Evolutionary conservation across 2,113 vertebrate genomes (phyloP).

Genomic region (Thermophis baileyi): DNA sequence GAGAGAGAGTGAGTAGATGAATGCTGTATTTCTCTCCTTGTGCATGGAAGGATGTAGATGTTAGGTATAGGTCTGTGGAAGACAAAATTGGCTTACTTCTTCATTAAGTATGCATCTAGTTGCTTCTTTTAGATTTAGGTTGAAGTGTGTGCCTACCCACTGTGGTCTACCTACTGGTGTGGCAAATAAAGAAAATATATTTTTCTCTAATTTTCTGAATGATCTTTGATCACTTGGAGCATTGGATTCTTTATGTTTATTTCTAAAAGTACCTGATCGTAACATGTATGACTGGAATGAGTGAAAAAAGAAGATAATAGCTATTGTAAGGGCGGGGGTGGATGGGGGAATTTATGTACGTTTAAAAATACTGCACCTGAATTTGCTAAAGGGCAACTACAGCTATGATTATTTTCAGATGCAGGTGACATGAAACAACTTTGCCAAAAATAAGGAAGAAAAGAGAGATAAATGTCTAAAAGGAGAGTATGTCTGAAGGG

Average conservation of each 20-base stretch:
- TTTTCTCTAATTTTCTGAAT: not conserved
- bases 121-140: not conserved
- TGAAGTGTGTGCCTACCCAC: not conserved
- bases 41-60: not conserved
- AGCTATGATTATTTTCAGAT: slow-evolving; percentile 43
- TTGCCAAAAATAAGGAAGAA: slow-evolving; percentile 27
- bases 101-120: not conserved
- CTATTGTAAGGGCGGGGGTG: not conserved
- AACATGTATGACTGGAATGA: not conserved
- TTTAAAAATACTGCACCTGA: slow-evolving; percentile 42
- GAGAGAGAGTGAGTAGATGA: not conserved
- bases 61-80: not conserved
- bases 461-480: slow-evolving; percentile 52
- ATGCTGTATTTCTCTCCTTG: not conserved
- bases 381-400: slow-evolving; percentile 37
- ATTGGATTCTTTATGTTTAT: not conserved
- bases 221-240: not conserved
- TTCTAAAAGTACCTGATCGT: not conserved
- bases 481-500: slow-evolving; percentile 13
- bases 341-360: slow-evolving; percentile 6
- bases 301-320: not conserved
- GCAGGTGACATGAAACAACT: slow-evolving; percentile 40
- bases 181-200: not conserved
- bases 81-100: not conserved
- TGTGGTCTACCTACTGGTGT: not conserved